Evolutionary conservation across 1,140 invertebrate species (phyloP).

Genomic region (Matsumurasca onukii): DNA sequence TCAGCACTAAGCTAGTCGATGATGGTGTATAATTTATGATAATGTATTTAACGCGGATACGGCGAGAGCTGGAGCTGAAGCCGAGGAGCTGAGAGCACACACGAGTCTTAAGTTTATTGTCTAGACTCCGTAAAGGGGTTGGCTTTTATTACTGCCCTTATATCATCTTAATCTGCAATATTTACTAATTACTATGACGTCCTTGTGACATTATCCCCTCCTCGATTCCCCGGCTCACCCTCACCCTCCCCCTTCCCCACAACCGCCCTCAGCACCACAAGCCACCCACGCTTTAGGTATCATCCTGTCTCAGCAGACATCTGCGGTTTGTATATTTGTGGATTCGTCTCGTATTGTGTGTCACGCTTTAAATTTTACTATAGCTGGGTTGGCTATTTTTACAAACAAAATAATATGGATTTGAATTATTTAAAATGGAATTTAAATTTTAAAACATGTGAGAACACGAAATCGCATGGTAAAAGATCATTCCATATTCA

Average conservation of each 20-base stretch:
- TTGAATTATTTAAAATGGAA: too few species aligned
- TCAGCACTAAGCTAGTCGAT: constrained; percentile 4
- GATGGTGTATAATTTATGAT: constrained; percentile 17
- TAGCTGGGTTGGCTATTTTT: too few species aligned
- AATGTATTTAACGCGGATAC: constrained; percentile 6
- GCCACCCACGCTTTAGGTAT: neutral
- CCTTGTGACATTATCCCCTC: constrained; percentile 28
- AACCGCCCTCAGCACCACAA: neutral
- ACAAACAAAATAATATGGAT: too few species aligned
- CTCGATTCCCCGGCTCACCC: neutral
- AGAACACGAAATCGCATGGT: too few species aligned
- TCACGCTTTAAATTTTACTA: too few species aligned
- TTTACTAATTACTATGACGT: constrained; percentile 36
- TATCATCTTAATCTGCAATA: constrained; percentile 36
- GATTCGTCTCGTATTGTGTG: too few species aligned
- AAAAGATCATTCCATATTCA: too few species aligned
- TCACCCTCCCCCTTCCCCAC: neutral
- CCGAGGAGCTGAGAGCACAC: constrained; percentile 25
- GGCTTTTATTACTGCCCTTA: constrained; percentile 31
- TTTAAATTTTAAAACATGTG: too few species aligned
- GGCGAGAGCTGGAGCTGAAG: neutral
- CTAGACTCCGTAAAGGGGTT: constrained; percentile 14
- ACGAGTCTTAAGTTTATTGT: constrained; percentile 27
- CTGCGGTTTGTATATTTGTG: too few species aligned
- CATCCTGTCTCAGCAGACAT: neutral